Evolutionary conservation across 2,113 vertebrate species (phyloP).

Genomic region (Oreocharis arfaki): DNA sequence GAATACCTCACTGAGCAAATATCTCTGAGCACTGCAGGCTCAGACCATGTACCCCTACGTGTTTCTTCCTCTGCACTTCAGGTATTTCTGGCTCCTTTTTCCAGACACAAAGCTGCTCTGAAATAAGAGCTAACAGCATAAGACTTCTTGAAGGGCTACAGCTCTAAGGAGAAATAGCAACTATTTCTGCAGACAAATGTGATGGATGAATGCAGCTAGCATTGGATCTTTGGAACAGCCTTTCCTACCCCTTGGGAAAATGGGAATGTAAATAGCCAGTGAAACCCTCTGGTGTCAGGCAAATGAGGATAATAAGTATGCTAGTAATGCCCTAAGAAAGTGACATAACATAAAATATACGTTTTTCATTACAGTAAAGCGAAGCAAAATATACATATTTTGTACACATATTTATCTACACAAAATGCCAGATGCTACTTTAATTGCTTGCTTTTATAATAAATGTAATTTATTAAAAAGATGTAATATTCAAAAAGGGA

Average conservation of each 20-base stretch:
- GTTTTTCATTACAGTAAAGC: background rate
- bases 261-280: background rate
- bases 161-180: background rate
- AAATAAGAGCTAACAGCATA: background rate
- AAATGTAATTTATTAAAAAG: background rate
- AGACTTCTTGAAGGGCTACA: background rate
- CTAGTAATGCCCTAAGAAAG: background rate
- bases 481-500: background rate
- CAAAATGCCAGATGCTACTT: background rate
- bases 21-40: background rate
- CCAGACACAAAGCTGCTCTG: background rate
- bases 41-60: accelerated
- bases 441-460: background rate
- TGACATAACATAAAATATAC: background rate
- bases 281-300: background rate
- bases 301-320: background rate
- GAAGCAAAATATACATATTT: background rate
- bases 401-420: background rate
- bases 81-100: background rate
- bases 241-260: background rate
- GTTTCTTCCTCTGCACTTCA: background rate
- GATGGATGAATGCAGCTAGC: background rate
- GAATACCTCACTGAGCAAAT: background rate
- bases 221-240: background rate
- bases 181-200: background rate